A percentile compares a stretch with the other conserved stretches of the same genome.
Conservation (phyloP, 2,797 vertebrate species). For the Danio jaintianensis region DNA sequence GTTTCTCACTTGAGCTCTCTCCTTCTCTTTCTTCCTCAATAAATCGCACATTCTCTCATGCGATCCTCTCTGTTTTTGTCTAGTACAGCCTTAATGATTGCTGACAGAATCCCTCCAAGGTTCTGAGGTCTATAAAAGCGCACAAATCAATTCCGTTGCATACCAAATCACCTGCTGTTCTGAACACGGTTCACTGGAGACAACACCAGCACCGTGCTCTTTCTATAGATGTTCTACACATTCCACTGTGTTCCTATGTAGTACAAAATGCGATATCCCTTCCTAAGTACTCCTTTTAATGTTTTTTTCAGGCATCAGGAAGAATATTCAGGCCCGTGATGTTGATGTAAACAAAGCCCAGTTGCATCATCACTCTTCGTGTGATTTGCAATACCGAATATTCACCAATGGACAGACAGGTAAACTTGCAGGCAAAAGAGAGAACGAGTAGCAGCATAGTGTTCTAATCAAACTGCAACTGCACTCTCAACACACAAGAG, state of each 20-base stretch:
- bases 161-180: background rate
- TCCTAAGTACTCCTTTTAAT: background rate
- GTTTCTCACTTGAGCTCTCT: constrained; percentile 55
- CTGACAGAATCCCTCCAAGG: constrained; percentile 34
- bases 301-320: background rate
- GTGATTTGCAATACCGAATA: constrained; percentile 2
- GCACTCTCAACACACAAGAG: constrained; percentile 71
- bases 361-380: background rate
- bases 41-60: constrained; percentile 68
- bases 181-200: constrained; percentile 15
- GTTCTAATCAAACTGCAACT: constrained; percentile 26
- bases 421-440: background rate
- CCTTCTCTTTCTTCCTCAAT: constrained; percentile 66
- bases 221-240: constrained; percentile 2
- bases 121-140: constrained; percentile 29
- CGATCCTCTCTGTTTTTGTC: constrained; percentile 66
- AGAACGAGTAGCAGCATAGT: background rate
- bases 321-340: background rate
- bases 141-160: constrained; percentile 15
- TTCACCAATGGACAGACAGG: background rate
- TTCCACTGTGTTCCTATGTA: background rate
- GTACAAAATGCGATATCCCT: background rate
- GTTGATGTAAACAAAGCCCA: background rate
- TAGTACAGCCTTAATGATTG: constrained; percentile 52
- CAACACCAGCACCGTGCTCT: background rate